Base-by-base conservation (phyloP, 2,888 invertebrate species). In the Hypolimnas misippus region DNA sequence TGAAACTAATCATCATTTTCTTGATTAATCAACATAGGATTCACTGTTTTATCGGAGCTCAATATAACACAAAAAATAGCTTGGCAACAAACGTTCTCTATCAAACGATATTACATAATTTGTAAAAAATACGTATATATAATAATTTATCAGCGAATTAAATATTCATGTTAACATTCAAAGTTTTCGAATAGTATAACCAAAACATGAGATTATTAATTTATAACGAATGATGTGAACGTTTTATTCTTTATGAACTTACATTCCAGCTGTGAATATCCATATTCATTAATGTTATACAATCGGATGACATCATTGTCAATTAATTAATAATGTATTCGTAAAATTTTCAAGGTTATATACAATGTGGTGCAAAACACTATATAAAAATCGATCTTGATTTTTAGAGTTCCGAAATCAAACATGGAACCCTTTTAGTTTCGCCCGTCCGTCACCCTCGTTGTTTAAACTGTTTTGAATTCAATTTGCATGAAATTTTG, bases 231-330 rank as follows among this genome's bases (percentile, higher is more conserved):
- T n/a, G n/a, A n/a, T n/a, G n/a, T n/a, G n/a, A n/a, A n/a, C n/a
- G n/a, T 29, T 33, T 35, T 56, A 16, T 31, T 25, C n/a, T 46
- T 42, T 31, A 53, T 17, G 17, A 38, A 57, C 17, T 19, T 2
- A 17, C 3, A 2, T 17, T 17, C n/a, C 17, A 40, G 17, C 25
- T 57, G 35, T 29, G 7, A 14, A 49, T 31, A 25, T 29, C 25
- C 16, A 57, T 38, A 17, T 50, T 14, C 17, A 42, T 16, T 42
- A 14, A 31, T 17, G n/a, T n/a, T 35, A n/a, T n/a, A n/a, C n/a
- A n/a, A n/a, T n/a, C n/a, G n/a, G n/a, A n/a, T n/a, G 10, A 17
- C 10, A 8, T 17, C 2, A 42, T 42, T 42, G 8, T 42, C 3
- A 10, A 3, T 17, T 42, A 10, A 42, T 16, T 8, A 14, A 40